Evolutionary conservation across 2,888 invertebrate genomes (phyloP).

Genomic region (Ctenicera cuprea): DNA sequence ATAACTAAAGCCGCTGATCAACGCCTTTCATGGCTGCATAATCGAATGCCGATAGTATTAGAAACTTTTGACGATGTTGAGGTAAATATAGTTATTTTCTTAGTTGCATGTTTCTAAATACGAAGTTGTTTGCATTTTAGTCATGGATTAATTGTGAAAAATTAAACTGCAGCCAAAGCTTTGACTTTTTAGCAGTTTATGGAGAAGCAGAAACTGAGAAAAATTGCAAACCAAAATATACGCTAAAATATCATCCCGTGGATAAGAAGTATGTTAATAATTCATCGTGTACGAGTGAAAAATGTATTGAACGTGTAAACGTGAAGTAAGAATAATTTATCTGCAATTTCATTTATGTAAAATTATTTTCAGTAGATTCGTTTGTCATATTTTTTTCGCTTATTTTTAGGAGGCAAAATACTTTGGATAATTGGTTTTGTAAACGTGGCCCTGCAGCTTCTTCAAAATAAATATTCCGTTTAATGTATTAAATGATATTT

Average conservation of each 20-base stretch:
- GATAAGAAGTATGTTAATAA: slow-evolving; percentile 27
- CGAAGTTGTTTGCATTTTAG: slow-evolving; percentile 14
- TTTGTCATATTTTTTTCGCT: too few species aligned
- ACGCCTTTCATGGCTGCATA: slow-evolving; percentile 25
- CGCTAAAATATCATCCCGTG: slow-evolving; percentile 32
- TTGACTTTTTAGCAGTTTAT: slow-evolving; percentile 17
- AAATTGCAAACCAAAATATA: slow-evolving; percentile 3
- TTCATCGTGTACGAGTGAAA: not conserved
- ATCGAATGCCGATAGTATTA: slow-evolving; percentile 39
- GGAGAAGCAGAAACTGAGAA: not conserved
- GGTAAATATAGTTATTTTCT: slow-evolving; percentile 21
- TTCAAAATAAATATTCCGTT: not conserved
- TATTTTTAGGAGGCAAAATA: slow-evolving; percentile 20
- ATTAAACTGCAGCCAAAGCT: not conserved
- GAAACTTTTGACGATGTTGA: slow-evolving; percentile 27
- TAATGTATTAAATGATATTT: not conserved
- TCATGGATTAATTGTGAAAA: slow-evolving; percentile 15
- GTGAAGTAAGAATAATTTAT: slow-evolving; percentile 22
- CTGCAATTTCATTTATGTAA: too few species aligned
- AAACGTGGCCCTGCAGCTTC: slow-evolving; percentile 24
- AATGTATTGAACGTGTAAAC: slow-evolving; percentile 11
- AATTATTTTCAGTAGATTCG: too few species aligned
- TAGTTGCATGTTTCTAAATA: slow-evolving; percentile 6
- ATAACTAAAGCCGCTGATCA: slow-evolving; percentile 40
- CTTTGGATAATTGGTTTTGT: slow-evolving; percentile 27